Conservation (phyloP, 2,113 vertebrate species). For the Ochotona curzoniae region DNA sequence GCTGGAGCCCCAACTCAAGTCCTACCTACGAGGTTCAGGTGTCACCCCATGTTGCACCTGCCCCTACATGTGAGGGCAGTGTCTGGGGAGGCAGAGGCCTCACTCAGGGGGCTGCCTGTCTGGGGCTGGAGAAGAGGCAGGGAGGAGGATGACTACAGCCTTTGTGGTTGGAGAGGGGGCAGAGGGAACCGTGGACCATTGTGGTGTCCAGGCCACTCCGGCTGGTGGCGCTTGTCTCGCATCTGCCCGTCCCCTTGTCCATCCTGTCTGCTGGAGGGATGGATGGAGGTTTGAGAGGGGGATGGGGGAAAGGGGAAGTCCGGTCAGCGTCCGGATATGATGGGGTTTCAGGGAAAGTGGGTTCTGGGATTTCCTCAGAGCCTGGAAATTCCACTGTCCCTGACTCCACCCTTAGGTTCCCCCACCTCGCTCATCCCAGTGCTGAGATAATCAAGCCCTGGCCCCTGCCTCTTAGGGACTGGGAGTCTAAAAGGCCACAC, state of each 20-base stretch:
- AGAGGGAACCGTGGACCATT: background rate
- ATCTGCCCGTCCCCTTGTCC: background rate
- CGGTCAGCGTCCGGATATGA: constrained; percentile 43
- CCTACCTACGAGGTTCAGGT: too few species aligned
- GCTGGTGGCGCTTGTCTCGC: background rate
- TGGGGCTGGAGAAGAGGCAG: background rate
- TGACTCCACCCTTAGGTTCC: background rate
- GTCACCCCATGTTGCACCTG: too few species aligned
- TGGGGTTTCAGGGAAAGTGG: constrained; percentile 54
- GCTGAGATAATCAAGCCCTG: constrained; percentile 27
- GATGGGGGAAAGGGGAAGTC: constrained; percentile 59
- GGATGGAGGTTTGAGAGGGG: background rate
- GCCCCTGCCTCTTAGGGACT: background rate
- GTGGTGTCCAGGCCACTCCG: too few species aligned
- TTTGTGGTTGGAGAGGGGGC: background rate
- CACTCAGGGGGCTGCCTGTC: background rate
- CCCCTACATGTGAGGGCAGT: background rate
- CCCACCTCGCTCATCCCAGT: background rate
- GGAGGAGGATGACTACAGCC: background rate
- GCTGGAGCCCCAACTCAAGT: too few species aligned
- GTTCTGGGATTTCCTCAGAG: constrained; percentile 58
- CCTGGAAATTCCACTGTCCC: constrained; percentile 66
- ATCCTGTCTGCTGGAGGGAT: background rate
- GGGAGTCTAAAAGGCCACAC: background rate
- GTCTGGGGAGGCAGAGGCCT: background rate